Base-by-base conservation (phyloP, 2,888 invertebrate species). In the Polyommatus icarus region DNA sequence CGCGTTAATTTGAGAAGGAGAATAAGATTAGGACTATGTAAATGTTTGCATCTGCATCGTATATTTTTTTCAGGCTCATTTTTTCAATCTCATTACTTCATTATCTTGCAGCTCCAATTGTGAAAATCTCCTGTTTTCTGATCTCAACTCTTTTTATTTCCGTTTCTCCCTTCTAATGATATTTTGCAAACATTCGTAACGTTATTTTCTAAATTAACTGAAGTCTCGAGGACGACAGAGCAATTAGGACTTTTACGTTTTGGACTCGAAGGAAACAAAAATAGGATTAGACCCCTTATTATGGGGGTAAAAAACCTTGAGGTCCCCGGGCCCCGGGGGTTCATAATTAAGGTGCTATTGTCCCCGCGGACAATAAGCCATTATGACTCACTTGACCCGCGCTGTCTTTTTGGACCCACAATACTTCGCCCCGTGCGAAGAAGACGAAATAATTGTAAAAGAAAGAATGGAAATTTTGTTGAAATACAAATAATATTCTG, bases 261-360 rank as follows among this genome's bases (percentile, higher is more conserved):
- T 67, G 67, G 29, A 67, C 24, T 12, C 61, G 32, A 67, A 67
- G 67, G 6, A 29, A 67, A 67, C 32, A 67, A 67, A 67, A 67
- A 67, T 67, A 29, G 20, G 29, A 67, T 67, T 67, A 32, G 67
- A 32, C 67, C 61, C 24, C 29, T 67, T 67, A 72, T 71, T 76
- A 61, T 75, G 29, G 36, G 32, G 36, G 10, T 29, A 73, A 79
- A 77, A 78, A 59, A 50, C 61, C 78, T 77, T 84, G 88, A 88
- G 88, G 83, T 80, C 80, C 46, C 10, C 46, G 10, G 46, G 46
- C 10, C 46, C 46, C 79, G 81, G 81, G 81, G 81, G 78, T 78
- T 82, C 83, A 85, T 89, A 90, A 89, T 90, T 89, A 89, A 88
- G 88, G 88, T 87, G 85, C 86, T 86, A 87, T 87, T 88, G 79